These are phyloP conservation scores for Ditula angustiorana DNA, from an alignment of 2,888 invertebrate genomes.

Conservation along the genomic window DNA sequence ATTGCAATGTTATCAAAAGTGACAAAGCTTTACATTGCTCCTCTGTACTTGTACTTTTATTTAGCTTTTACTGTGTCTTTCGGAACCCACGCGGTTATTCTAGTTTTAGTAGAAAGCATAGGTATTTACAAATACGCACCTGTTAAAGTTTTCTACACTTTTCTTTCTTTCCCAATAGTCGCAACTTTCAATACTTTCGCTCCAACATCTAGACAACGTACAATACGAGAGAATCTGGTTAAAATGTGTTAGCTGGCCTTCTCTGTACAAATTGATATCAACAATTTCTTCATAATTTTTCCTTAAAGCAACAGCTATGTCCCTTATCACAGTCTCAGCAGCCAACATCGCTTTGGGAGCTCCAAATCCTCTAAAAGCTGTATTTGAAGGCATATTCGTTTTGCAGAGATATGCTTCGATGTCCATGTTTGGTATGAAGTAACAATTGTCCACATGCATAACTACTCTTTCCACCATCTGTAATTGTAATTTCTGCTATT, in stretches of 20 bases:
- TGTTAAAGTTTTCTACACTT: constrained; percentile 89
- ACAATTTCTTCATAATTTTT: constrained; percentile 88
- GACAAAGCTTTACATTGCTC: no score
- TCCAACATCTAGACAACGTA: constrained; percentile 90
- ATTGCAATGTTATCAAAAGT: no score
- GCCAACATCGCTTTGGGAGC: constrained; percentile 96
- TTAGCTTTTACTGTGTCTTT: no score
- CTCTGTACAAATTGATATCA: constrained; percentile 91
- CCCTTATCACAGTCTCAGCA: constrained; percentile 91
- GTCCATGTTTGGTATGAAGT: constrained; percentile 90
- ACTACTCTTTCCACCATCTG: constrained; percentile 93
- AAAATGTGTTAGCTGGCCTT: constrained; percentile 92
- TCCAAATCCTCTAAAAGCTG: constrained; percentile 97
- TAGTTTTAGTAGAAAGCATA: no score
- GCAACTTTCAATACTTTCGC: constrained; percentile 89
- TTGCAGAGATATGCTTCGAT: constrained; percentile 91
- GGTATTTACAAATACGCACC: no score
- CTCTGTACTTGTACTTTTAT: no score
- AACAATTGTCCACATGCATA: constrained; percentile 93
- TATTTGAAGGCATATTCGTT: constrained; percentile 96
- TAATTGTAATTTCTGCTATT: constrained; percentile 47
- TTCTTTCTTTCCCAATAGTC: constrained; percentile 86
- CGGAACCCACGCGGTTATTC: no score
- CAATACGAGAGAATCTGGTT: constrained; percentile 91
- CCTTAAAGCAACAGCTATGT: constrained; percentile 89